Evolutionary conservation across 1,140 invertebrate genomes (phyloP), one percentile per base, ranked within the genome.

Genomic region (Leptonema lineaticorne): DNA sequence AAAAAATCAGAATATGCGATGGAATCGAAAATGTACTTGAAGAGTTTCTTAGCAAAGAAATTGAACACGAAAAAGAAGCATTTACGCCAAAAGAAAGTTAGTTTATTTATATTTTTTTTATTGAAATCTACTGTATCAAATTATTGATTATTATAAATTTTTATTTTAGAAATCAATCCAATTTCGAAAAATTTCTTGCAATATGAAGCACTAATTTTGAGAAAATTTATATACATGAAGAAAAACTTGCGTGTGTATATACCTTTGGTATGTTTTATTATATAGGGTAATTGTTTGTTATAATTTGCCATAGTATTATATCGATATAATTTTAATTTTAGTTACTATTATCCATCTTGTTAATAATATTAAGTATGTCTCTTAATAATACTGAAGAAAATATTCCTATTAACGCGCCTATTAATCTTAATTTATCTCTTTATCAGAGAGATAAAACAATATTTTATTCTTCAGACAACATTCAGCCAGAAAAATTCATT

Each of bases 331-430:
- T 53, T 22, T 53, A 18, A 16, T 48, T 48, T 3, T 20, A 59
- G 28, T 8, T 59, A 1, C 6, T 59, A 24, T 59, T 33, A 7
- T 6, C 27, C 18, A 28, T 29, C 66, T 58, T 74, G 71, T 59
- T 71, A 64, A 45, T 67, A 59, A 37, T 46, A 68, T 18, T 46
- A 63, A 1, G 30, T 46, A 68, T 64, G 20, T 46, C 65, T 16
- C 11, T 46, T 33, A 24, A 2, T 50, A 24, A 18, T 11, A 24
- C 11, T 37, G 9, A 8, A 26, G 50, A 53, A 26, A 11, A 26
- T 11, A 26, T 24, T 11, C 50, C 20, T 26, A 53, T 53, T 53
- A 53, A 26, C 27, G 4, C 24, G 3, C 24, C 50, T 7, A 53
- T 53, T 26, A 53, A 53, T 26, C 7, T 53, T 8, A 53, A 53